Percentiles rank a stretch among this genome's conserved stretches.
Conservation (phyloP, 2,113 vertebrate genomes). For the Miniopterus natalensis region DNA sequence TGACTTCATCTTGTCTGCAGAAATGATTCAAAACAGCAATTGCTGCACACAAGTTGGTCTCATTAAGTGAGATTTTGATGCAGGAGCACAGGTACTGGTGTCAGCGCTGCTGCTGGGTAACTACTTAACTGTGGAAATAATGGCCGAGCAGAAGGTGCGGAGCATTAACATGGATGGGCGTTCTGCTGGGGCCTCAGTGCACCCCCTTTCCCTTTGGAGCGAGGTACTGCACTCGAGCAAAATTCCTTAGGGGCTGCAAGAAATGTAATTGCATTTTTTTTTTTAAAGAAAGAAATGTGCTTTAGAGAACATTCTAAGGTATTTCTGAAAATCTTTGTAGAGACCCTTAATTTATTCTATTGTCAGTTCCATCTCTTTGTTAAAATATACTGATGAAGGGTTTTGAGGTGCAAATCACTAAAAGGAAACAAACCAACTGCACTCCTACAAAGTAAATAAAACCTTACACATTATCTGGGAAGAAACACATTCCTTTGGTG, state of each 20-base stretch:
- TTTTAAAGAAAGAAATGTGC: slow-evolving; percentile 63
- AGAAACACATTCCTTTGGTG: slow-evolving; percentile 46
- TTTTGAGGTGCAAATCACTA: slow-evolving; percentile 11
- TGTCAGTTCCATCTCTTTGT: slow-evolving; percentile 64
- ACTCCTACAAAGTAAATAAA: not conserved
- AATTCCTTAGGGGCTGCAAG: slow-evolving; percentile 60
- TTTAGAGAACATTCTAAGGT: slow-evolving; percentile 74
- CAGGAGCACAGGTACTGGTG: slow-evolving; percentile 83
- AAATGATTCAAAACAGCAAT: slow-evolving; percentile 83
- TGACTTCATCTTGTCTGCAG: slow-evolving; percentile 79
- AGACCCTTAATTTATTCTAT: not conserved
- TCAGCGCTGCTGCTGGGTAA: slow-evolving; percentile 80
- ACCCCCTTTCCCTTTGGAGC: slow-evolving; percentile 77
- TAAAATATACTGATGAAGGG: slow-evolving; percentile 47
- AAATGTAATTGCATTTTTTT: slow-evolving; percentile 52
- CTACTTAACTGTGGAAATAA: slow-evolving; percentile 83
- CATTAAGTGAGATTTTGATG: slow-evolving; percentile 85
- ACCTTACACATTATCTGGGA: not conserved
- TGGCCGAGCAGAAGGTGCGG: slow-evolving; percentile 84
- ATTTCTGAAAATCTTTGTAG: slow-evolving; percentile 57
- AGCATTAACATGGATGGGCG: slow-evolving; percentile 82
- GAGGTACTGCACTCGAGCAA: slow-evolving; percentile 72
- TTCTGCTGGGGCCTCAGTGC: slow-evolving; percentile 75
- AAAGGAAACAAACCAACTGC: not conserved
- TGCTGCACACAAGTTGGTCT: slow-evolving; percentile 77